Percentiles rank a stretch among this genome's conserved stretches.
These are phyloP conservation scores for Platyrinchus mystaceus DNA, from an alignment of 2,797 vertebrate genomes.

Conservation along the genomic window DNA sequence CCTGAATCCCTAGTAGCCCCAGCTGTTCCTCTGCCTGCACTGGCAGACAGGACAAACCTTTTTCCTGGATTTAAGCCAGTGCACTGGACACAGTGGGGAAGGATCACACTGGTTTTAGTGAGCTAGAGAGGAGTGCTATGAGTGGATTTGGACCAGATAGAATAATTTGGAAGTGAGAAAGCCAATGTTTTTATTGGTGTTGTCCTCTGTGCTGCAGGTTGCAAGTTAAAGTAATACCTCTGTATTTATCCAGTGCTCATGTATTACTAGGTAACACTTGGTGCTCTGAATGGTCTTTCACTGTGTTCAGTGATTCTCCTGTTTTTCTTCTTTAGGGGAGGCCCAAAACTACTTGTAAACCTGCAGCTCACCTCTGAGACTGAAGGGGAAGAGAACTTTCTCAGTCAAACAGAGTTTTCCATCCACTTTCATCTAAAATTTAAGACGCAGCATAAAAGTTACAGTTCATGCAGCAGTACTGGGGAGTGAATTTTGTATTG, in stretches of 20 bases:
- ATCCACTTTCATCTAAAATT: conserved; percentile 13
- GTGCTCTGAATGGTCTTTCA: neutral
- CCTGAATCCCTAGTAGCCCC: too few species aligned
- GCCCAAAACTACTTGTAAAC: neutral
- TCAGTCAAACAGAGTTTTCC: neutral
- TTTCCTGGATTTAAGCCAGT: neutral
- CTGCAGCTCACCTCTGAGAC: neutral
- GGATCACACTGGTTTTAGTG: neutral
- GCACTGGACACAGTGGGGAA: neutral
- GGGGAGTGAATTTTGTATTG: conserved; percentile 12
- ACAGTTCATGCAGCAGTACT: neutral
- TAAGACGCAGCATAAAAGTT: conserved; percentile 14
- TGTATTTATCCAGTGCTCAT: neutral
- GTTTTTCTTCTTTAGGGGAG: neutral
- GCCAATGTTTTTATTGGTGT: neutral
- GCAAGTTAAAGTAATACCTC: neutral
- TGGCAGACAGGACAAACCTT: too few species aligned
- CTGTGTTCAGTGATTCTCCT: neutral
- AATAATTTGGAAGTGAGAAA: neutral
- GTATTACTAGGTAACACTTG: neutral
- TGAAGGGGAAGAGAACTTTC: neutral
- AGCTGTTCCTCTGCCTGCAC: neutral
- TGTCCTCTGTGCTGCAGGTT: neutral
- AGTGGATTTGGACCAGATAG: neutral
- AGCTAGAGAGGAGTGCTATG: neutral